Evolutionary conservation across 2,113 vertebrate genomes (phyloP).

Genomic region (Pardalotus punctatus): DNA sequence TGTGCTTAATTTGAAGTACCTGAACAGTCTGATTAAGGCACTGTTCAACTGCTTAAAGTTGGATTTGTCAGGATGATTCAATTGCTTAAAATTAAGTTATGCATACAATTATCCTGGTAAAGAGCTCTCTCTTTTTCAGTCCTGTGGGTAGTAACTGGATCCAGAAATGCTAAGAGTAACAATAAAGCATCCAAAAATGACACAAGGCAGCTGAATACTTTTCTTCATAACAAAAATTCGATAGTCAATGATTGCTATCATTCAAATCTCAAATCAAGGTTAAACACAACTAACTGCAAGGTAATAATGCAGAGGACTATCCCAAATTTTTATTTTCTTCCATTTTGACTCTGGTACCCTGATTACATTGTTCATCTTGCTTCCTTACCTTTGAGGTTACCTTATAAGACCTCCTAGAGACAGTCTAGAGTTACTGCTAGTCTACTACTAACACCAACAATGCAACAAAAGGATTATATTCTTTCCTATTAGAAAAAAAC

Average conservation of each 20-base stretch:
- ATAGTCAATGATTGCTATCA: background rate
- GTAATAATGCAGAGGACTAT: background rate
- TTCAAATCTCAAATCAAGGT: background rate
- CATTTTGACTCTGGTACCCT: background rate
- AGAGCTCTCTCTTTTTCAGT: background rate
- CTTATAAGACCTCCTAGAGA: background rate
- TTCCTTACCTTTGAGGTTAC: background rate
- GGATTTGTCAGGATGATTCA: background rate
- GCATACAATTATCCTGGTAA: background rate
- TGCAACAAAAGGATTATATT: background rate
- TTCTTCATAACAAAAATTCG: background rate
- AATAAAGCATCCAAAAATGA: background rate
- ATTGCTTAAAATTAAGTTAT: background rate
- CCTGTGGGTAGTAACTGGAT: background rate
- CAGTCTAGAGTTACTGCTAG: background rate
- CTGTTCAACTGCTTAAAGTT: background rate
- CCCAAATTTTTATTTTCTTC: background rate
- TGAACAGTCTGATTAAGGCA: background rate
- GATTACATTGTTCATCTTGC: background rate
- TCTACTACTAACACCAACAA: background rate
- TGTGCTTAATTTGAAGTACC: background rate
- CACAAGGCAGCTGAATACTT: background rate
- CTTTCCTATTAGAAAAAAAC: background rate
- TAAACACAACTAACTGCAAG: background rate
- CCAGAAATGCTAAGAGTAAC: background rate